Evolutionary conservation across 2,888 invertebrate species (phyloP), one percentile per base, ranked within the genome.

Genomic region (Zeuzera pyrina): DNA sequence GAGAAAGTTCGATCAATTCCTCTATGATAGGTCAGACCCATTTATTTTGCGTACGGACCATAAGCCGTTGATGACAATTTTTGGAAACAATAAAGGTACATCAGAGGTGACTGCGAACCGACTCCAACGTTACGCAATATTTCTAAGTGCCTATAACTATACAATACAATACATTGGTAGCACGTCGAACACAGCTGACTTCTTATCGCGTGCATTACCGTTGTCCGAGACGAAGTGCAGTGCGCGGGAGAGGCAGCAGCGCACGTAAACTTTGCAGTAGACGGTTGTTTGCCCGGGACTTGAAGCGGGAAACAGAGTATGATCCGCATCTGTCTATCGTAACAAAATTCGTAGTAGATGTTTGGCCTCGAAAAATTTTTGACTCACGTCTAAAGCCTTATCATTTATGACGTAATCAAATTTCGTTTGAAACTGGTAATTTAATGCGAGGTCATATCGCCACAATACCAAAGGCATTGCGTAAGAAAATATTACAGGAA

Each of bases 71-170:
- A 10, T 33, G 5, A 29, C 31, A 5, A 38, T 38, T n/a, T 38
- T 38, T 11, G 32, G 29, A 3, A n/a, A 14, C 2, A 25, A 33
- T 3, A 23, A 16, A 2, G 37, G 31, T 3, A 16, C 32, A 2
- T 29, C 35, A 2, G 29, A 49, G 22, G 38, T 53, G 1, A 41
- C 49, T 0, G 50, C 47, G 1, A 53, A 49, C 23, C 30, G 53
- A 2, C 19, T 50, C 7, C 47, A 52, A 24, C 38, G 51, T 1
- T 50, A 50, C 15, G 50, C 48, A 0, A 35, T 53, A 16, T 55
- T 47, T 27, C 15, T 52, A 13, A 30, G 29, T 0, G 45, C 35
- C 2, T 55, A 52, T 28, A 51, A 52, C 27, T 52, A 47, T 31
- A 29, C 3, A 2, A 50, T 51, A 2, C 43, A 53, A 25, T 51